phyloP scores from a whole-genome alignment of 2,113 vertebrate species.

The Clarias batrachus region DNA sequence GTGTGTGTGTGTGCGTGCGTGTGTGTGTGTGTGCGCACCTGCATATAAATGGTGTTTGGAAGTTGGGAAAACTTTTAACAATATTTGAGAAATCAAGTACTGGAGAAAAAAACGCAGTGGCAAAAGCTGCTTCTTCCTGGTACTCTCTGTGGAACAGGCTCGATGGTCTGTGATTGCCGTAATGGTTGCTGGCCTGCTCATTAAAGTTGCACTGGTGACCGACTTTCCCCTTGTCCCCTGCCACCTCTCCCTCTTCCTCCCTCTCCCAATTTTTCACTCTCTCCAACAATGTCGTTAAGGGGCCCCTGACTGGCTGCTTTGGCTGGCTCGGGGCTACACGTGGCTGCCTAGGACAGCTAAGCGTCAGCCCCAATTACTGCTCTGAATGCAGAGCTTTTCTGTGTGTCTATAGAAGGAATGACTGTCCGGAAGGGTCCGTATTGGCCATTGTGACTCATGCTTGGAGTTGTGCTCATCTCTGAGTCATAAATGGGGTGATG shows the following conservation, averaged over 20 bases:
- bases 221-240: constrained; percentile 63
- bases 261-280: constrained; percentile 53
- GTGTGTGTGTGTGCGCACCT: too few relatives aligned
- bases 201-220: constrained; percentile 67
- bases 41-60: background rate
- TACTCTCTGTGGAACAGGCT: constrained; percentile 52
- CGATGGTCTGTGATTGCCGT: constrained; percentile 49
- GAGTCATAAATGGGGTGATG: constrained; percentile 1
- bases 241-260: constrained; percentile 54
- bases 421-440: constrained; percentile 17
- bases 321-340: constrained; percentile 65
- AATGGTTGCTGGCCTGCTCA: constrained; percentile 64
- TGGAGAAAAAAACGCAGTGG: background rate
- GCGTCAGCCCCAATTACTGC: constrained; percentile 74
- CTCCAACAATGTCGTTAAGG: constrained; percentile 67
- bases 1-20: too few relatives aligned
- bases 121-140: constrained; percentile 33
- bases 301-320: constrained; percentile 60
- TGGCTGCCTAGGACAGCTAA: constrained; percentile 64
- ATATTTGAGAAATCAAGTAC: constrained; percentile 8
- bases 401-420: constrained; percentile 47
- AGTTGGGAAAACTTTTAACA: constrained; percentile 6
- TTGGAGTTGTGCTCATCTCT: constrained; percentile 40
- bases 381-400: constrained; percentile 66
- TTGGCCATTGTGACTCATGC: constrained; percentile 55